Base-by-base conservation (phyloP, 2,113 vertebrate species). In the Elephas maximus region DNA sequence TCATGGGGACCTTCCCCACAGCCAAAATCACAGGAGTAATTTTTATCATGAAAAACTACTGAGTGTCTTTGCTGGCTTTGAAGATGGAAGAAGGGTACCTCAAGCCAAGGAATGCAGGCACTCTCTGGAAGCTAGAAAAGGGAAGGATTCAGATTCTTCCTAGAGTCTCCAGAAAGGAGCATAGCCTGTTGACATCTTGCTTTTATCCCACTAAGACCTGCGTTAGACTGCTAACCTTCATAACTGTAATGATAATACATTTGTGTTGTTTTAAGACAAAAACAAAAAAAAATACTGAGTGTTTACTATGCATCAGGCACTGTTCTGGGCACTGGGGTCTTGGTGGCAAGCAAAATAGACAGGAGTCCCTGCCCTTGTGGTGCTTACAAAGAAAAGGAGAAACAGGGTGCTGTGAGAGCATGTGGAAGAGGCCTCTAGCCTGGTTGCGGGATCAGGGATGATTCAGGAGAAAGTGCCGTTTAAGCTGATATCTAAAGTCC, bases 1-100 rank as follows among this genome's bases (percentile, higher is more conserved):
- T 2, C 53, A 33, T 3, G 1, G 30, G 33, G 79, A 24, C n/a
- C 82, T 18, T 51, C 69, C 44, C 87, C 37, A 18, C 3, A 30
- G n/a, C 28, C 28, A 30, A 3, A 0, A 0, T 26, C 57, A 0
- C 73, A 15, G 5, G 6, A 45, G 12, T 0, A 41, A 23, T 26
- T 44, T 76, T n/a, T 53, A 77, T 91, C 41, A 14, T 17, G 60
- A 5, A 48, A 57, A 51, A 37, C 21, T 73, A 17, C 71, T 37
- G 69, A 73, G n/a, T 37, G n/a, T 37, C 15, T 17, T 37, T 73
- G n/a, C n/a, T 17, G 71, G 71, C 71, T 73, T 71, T 71, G 14
- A 67, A 71, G 33, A 71, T 71, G 33, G 69, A 33, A 4, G 14
- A 71, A 71, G 69, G 69, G 6, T 71, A n/a, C 71, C 17, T 30